Percentiles rank a stretch among this genome's conserved stretches.
Evolutionary conservation across 2,113 vertebrate species (phyloP).

Genomic region (Hypomesus transpacificus): DNA sequence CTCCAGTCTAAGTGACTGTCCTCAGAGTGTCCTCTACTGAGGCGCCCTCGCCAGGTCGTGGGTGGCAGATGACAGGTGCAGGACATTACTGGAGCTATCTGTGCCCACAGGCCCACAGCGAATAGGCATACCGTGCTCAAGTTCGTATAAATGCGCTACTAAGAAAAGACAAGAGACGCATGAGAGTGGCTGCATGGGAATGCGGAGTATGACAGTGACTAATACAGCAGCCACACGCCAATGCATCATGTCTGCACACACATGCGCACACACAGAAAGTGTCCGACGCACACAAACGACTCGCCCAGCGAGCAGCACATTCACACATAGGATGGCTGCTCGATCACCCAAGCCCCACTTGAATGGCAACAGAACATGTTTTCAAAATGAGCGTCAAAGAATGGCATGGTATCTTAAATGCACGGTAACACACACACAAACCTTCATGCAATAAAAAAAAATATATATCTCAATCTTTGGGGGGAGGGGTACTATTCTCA

Average conservation of each 20-base stretch:
- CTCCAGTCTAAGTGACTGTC: conserved; percentile 28
- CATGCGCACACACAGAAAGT: not conserved
- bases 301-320: not conserved
- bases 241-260: conserved; percentile 1
- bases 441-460: not conserved
- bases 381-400: too few relatives aligned
- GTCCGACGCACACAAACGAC: not conserved
- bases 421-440: not conserved
- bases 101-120: conserved; percentile 4
- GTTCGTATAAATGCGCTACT: conserved; percentile 55
- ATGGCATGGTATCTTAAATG: too few relatives aligned
- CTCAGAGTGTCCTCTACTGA: conserved; percentile 51
- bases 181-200: conserved; percentile 30
- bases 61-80: conserved; percentile 59
- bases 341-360: not conserved
- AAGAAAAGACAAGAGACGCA: conserved; percentile 48
- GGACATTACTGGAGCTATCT: conserved; percentile 57
- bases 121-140: conserved; percentile 26
- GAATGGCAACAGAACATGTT: not conserved
- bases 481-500: too few relatives aligned
- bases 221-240: conserved; percentile 22
- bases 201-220: conserved; percentile 27
- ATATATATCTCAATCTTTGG: not conserved
- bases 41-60: conserved; percentile 32
- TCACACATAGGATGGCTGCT: not conserved